Evolutionary conservation across 2,888 invertebrate genomes (phyloP), one percentile per base, ranked within the genome.

Genomic region (Amphipyra tragopoginis): DNA sequence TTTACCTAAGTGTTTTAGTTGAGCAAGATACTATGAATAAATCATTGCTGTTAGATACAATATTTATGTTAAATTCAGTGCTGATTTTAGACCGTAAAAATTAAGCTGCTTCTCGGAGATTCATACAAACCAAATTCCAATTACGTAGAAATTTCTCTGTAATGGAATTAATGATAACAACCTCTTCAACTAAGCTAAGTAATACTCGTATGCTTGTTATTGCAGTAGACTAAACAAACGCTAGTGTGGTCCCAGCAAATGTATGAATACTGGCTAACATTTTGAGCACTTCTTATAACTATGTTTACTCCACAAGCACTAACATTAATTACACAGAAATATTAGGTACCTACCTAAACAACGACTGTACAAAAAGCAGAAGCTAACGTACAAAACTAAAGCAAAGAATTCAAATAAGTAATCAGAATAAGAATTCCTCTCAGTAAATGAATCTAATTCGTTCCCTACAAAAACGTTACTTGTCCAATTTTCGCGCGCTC

Each of bases 1-100:
- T 72, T 60, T 60, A 53, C 48, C 21, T 60, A 62, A 50, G 43
- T 54, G 47, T 62, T 67, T 53, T 34, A 58, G 40, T 65, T 64
- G 15, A 44, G 36, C 10, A 52, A 55, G 51, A 50, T 72, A 42
- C 36, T 21, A 39, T 1, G 11, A 33, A 59, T 66, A 65, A 65
- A 66, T 68, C 38, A 58, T 53, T 34, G 21, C 11, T 10, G 38
- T 34, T 50, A 29, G n/a, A n/a, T 49, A 57, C 6, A 11, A 9
- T 26, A 21, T 45, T 43, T 29, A 29, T 49, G 26, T 11, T 60
- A 15, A 36, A 34, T n/a, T 39, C n/a, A 42, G 38, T 55, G n/a
- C 15, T 14, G 13, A 71, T 66, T 50, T 52, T 21, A 49, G 11
- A 44, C 2, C 39, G 38, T 43, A 38, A 34, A 1, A n/a, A 34